phyloP scores from a whole-genome alignment of 2,888 invertebrate species.

The Stictocephala bisonia region DNA sequence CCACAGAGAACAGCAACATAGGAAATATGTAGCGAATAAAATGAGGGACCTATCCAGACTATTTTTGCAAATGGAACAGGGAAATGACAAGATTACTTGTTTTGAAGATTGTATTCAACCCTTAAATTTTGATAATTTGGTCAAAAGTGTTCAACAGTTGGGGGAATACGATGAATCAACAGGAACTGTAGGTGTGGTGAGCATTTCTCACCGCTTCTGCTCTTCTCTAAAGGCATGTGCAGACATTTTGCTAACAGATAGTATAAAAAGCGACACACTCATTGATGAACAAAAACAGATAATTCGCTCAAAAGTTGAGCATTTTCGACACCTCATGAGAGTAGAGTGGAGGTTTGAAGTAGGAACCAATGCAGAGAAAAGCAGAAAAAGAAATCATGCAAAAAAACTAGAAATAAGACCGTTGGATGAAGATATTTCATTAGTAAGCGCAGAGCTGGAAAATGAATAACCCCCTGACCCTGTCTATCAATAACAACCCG shows the following conservation, averaged over 20 bases:
- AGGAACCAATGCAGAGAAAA: constrained; percentile 1
- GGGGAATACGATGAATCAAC: constrained; percentile 6
- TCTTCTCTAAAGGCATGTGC: constrained; percentile 10
- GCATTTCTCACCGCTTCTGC: constrained; percentile 8
- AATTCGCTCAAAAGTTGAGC: constrained; percentile 11
- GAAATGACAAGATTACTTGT: background rate
- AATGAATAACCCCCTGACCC: background rate
- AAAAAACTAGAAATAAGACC: background rate
- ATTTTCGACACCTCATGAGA: constrained; percentile 5
- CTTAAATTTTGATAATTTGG: background rate
- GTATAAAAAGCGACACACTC: background rate
- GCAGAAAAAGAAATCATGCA: background rate
- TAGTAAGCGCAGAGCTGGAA: background rate
- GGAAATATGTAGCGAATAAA: constrained; percentile 6
- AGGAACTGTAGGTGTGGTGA: background rate
- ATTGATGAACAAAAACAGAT: background rate
- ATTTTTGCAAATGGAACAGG: background rate
- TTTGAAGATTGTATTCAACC: constrained; percentile 26
- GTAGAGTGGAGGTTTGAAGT: constrained; percentile 7
- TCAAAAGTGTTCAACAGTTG: background rate
- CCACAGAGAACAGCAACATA: background rate
- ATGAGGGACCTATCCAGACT: constrained; percentile 3
- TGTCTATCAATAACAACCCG: too few species aligned
- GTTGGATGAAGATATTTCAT: background rate
- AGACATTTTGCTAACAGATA: background rate